phyloP scores from a whole-genome alignment of 2,113 vertebrate genomes.

The Spheniscus mendiculus region DNA sequence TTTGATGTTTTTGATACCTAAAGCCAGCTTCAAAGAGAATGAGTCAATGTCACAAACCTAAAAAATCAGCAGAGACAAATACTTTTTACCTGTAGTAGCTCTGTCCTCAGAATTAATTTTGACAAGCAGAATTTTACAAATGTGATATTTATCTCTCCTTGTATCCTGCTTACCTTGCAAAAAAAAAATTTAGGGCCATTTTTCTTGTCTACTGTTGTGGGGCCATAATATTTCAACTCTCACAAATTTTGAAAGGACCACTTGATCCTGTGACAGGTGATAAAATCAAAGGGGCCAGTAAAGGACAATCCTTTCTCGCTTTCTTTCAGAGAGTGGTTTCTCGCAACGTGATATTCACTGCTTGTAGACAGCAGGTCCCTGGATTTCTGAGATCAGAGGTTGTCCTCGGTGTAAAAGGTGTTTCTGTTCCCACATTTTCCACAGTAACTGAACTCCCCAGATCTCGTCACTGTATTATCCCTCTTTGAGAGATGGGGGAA shows the following conservation, averaged over 20 bases:
- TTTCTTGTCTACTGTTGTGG: background rate
- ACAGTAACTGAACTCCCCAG: background rate
- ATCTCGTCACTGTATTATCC: background rate
- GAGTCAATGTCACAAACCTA: background rate
- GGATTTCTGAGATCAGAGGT: slow-evolving; percentile 32
- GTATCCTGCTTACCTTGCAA: background rate
- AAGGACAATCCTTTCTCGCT: background rate
- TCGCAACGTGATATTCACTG: background rate
- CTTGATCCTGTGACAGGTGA: slow-evolving; percentile 55
- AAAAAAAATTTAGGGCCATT: background rate
- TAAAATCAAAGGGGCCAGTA: slow-evolving; percentile 33
- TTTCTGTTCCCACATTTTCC: background rate
- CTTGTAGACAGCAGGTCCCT: background rate
- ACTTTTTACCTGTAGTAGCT: background rate
- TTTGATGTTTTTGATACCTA: background rate
- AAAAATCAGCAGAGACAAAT: background rate
- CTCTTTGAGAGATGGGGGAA: background rate
- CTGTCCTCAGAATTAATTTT: background rate
- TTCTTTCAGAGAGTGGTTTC: background rate
- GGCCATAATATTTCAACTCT: slow-evolving; percentile 12
- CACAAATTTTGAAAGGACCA: slow-evolving; percentile 51
- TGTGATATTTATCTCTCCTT: background rate
- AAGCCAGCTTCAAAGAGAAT: slow-evolving; percentile 10
- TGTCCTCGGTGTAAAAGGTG: background rate
- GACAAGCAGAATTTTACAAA: background rate